A percentile compares a stretch with the other conserved stretches of the same genome.
phyloP scores from a whole-genome alignment of 2,797 vertebrate species.

The Sciaenops ocellatus region DNA sequence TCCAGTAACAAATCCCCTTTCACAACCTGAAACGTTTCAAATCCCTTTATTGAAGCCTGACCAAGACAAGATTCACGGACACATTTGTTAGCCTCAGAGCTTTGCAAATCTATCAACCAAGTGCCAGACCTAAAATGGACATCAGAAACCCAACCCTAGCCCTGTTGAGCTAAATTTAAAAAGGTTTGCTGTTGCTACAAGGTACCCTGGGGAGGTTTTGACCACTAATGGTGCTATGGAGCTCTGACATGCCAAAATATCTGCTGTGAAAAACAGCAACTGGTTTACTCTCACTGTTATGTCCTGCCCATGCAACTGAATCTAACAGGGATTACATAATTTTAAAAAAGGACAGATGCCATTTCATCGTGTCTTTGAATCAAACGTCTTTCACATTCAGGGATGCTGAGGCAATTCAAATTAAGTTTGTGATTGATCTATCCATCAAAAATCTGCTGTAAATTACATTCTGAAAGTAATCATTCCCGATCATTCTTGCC shows the following conservation, averaged over 20 bases:
- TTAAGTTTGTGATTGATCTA: neutral
- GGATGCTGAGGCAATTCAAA: neutral
- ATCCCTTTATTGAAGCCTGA: neutral
- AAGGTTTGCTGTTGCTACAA: too few relatives aligned
- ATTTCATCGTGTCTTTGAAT: neutral
- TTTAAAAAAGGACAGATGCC: neutral
- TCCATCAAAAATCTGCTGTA: neutral
- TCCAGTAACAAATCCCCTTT: neutral
- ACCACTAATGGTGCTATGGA: too few relatives aligned
- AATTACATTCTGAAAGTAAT: slow-evolving; percentile 3
- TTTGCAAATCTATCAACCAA: neutral
- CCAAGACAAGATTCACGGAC: neutral
- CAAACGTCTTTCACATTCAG: neutral
- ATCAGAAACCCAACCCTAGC: neutral
- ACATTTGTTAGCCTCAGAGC: neutral
- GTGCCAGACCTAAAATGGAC: neutral
- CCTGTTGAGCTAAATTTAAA: neutral
- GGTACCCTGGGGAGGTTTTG: too few relatives aligned
- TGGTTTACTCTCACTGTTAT: neutral
- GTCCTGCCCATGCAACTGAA: neutral
- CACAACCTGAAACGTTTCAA: neutral
- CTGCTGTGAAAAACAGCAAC: too few relatives aligned
- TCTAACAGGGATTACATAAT: neutral
- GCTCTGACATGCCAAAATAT: too few relatives aligned
- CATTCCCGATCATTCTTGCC: neutral